Percentiles rank a stretch among this genome's conserved stretches.
phyloP scores from a whole-genome alignment of 2,113 vertebrate species.

The Blennius ocellaris region DNA sequence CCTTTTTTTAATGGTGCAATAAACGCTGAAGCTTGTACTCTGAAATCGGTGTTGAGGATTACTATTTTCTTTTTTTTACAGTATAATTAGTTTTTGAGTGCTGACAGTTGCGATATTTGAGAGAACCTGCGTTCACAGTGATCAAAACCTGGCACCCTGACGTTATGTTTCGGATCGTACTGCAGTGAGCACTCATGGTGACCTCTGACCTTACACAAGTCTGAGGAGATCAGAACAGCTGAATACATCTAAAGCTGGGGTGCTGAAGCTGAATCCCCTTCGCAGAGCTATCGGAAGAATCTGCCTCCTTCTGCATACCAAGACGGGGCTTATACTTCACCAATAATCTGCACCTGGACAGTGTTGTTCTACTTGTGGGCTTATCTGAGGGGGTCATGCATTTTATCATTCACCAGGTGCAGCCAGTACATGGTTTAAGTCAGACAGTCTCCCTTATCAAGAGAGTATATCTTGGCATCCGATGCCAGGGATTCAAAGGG shows the following conservation, averaged over 20 bases:
- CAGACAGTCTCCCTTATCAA: conserved; percentile 68
- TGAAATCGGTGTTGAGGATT: conserved; percentile 16
- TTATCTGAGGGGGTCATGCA: conserved; percentile 71
- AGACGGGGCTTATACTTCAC: conserved; percentile 68
- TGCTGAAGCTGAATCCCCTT: conserved; percentile 69
- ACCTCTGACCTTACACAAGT: conserved; percentile 72
- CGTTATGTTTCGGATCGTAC: conserved; percentile 45
- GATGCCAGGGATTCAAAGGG: conserved; percentile 64
- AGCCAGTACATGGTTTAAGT: conserved; percentile 71
- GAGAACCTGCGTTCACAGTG: conserved; percentile 57
- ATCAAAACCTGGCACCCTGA: conserved; percentile 67
- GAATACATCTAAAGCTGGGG: conserved; percentile 75
- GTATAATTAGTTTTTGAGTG: conserved; percentile 45
- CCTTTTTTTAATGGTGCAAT: conserved; percentile 38
- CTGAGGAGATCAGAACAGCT: conserved; percentile 75
- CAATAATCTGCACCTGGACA: conserved; percentile 81
- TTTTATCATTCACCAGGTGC: conserved; percentile 80
- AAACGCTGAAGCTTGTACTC: conserved; percentile 24
- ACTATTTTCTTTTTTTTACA: conserved; percentile 4
- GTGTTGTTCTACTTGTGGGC: conserved; percentile 73
- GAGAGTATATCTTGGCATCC: conserved; percentile 61
- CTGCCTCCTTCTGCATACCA: conserved; percentile 80
- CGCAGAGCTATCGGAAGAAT: conserved; percentile 73
- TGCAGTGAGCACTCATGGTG: conserved; percentile 37
- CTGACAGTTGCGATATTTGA: conserved; percentile 60